Evolutionary conservation across 2,113 vertebrate genomes (phyloP).

Genomic region (Scophthalmus maximus): DNA sequence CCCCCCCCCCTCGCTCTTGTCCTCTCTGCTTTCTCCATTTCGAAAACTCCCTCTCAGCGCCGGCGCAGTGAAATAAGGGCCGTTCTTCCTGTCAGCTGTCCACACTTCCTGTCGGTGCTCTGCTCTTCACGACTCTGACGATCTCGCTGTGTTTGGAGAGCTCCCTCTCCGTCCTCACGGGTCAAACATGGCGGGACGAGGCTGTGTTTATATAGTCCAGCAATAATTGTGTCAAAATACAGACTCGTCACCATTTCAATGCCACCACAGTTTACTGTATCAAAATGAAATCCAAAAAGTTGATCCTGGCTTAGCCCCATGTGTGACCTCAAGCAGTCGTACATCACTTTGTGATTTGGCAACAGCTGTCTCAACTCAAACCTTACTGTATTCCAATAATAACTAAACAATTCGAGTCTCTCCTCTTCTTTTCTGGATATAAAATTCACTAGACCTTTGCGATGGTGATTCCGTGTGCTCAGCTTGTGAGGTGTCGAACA

Average conservation of each 20-base stretch:
- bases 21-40: conserved; percentile 64
- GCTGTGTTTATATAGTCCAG: neutral
- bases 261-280: neutral
- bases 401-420: too few species aligned
- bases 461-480: too few species aligned
- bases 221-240: neutral
- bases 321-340: neutral
- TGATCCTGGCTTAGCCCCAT: neutral
- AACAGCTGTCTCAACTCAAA: conserved; percentile 2
- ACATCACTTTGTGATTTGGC: neutral
- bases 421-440: neutral
- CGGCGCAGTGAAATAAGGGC: conserved; percentile 40
- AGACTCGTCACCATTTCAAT: neutral
- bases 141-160: neutral
- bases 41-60: conserved; percentile 57
- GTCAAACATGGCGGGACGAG: neutral
- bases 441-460: too few species aligned
- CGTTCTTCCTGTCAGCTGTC: conserved; percentile 48
- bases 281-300: neutral
- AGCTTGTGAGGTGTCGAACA: too few species aligned
- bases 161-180: neutral
- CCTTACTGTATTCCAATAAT: neutral
- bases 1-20: conserved; percentile 24
- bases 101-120: conserved; percentile 41
- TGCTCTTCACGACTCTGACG: neutral